A percentile compares a stretch with the other conserved stretches of the same genome.
These are phyloP conservation scores for Schizaphis graminum DNA, from an alignment of 2,888 invertebrate species.

Conservation along the genomic window DNA sequence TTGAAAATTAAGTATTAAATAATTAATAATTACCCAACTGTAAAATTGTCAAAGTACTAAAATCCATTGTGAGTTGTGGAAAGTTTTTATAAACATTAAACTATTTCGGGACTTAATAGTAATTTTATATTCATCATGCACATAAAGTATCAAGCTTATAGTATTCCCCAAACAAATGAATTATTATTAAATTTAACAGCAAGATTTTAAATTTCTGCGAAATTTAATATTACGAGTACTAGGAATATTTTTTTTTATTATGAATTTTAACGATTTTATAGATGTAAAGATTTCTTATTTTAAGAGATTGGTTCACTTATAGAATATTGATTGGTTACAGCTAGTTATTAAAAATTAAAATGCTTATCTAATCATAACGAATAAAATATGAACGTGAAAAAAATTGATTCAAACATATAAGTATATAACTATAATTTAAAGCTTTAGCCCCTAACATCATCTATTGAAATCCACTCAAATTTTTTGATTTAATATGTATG, in stretches of 20 bases:
- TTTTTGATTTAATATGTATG: too few relatives aligned
- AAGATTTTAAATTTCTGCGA: background rate
- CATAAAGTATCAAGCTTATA: background rate
- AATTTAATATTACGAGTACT: background rate
- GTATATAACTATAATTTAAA: too few relatives aligned
- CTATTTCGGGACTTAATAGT: background rate
- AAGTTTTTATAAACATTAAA: slow-evolving; percentile 28
- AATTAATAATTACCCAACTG: slow-evolving; percentile 27
- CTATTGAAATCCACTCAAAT: too few relatives aligned
- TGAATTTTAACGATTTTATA: background rate
- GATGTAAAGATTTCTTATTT: background rate
- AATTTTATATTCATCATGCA: background rate
- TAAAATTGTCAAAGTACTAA: slow-evolving; percentile 21
- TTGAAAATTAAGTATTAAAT: background rate
- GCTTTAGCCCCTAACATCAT: too few relatives aligned
- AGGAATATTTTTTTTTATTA: background rate
- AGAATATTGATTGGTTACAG: background rate
- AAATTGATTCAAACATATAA: too few relatives aligned
- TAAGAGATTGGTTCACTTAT: too few relatives aligned
- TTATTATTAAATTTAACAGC: slow-evolving; percentile 9
- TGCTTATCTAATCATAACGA: background rate
- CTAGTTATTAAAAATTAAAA: background rate
- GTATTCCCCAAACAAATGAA: slow-evolving; percentile 28
- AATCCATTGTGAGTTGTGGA: background rate
- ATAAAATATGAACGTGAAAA: too few relatives aligned